Evolutionary conservation across 35 echinoderm and acorn worm species (phyloP).

Genomic region (Apostichopus parvimensis): DNA sequence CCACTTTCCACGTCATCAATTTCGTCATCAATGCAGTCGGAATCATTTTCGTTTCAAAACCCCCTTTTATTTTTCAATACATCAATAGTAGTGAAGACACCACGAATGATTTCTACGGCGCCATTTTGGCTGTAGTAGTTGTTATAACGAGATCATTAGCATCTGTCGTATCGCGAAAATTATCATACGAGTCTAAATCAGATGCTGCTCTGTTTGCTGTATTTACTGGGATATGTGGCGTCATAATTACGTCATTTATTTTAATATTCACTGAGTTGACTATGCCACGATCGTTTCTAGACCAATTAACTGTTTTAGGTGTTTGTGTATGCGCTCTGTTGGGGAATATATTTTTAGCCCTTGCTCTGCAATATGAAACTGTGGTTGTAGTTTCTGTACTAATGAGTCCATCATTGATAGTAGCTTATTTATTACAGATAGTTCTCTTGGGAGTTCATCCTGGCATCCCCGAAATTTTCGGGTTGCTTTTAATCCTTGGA

Average conservation of each 20-base stretch:
- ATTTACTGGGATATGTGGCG: not conserved
- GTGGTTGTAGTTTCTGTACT: conserved; percentile 4
- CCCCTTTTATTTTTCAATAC: not conserved
- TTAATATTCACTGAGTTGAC: not conserved
- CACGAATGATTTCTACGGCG: not conserved
- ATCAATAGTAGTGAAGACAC: not conserved
- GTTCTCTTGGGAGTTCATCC: not conserved
- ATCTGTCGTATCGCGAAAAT: not conserved
- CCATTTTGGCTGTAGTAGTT: not conserved
- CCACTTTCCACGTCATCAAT: not conserved
- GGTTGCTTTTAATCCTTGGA: not conserved
- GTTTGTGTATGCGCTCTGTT: not conserved
- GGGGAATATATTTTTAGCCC: conserved; percentile 5
- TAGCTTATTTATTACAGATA: not conserved
- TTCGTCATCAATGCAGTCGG: conserved; percentile 1
- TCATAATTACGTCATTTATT: not conserved
- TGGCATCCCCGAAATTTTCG: not conserved
- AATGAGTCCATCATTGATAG: not conserved
- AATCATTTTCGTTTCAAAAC: not conserved
- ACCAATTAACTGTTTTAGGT: not conserved
- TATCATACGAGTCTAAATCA: not conserved
- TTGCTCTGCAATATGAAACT: conserved; percentile 3
- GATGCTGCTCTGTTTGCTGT: not conserved
- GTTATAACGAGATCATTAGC: not conserved
- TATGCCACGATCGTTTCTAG: not conserved